Conservation (phyloP, 2,113 vertebrate genomes). For the Grus americana region DNA sequence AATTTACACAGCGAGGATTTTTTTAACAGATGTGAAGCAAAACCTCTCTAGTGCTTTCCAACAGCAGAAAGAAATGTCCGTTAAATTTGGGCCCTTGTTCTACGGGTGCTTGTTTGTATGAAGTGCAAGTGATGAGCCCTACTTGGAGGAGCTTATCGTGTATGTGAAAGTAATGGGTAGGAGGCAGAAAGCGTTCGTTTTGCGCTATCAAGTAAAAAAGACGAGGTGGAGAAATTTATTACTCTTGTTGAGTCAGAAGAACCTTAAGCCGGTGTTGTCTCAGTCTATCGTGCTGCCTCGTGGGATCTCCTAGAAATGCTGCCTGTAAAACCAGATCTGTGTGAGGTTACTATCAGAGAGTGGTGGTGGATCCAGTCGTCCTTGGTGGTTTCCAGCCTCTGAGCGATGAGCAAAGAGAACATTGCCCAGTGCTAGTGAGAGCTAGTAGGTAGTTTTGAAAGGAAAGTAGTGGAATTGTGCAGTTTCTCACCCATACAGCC, state of each 20-base stretch:
- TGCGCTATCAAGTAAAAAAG: not conserved
- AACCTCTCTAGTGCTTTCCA: not conserved
- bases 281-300: rapidly evolving
- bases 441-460: not conserved
- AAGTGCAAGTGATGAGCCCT: not conserved
- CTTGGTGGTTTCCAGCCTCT: too few relatives aligned
- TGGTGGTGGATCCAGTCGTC: rapidly evolving
- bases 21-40: not conserved
- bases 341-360: too few relatives aligned
- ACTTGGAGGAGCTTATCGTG: not conserved
- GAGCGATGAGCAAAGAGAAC: not conserved
- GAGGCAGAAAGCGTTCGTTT: not conserved
- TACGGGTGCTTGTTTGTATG: not conserved
- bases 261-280: not conserved
- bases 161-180: not conserved
- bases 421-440: rapidly evolving
- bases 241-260: not conserved
- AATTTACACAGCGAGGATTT: not conserved
- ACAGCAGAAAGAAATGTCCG: not conserved
- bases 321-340: not conserved
- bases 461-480: not conserved
- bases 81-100: not conserved
- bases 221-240: not conserved
- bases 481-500: not conserved
- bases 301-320: not conserved